Base-by-base conservation (phyloP, 2,113 vertebrate genomes). In the Carassius gibelio region DNA sequence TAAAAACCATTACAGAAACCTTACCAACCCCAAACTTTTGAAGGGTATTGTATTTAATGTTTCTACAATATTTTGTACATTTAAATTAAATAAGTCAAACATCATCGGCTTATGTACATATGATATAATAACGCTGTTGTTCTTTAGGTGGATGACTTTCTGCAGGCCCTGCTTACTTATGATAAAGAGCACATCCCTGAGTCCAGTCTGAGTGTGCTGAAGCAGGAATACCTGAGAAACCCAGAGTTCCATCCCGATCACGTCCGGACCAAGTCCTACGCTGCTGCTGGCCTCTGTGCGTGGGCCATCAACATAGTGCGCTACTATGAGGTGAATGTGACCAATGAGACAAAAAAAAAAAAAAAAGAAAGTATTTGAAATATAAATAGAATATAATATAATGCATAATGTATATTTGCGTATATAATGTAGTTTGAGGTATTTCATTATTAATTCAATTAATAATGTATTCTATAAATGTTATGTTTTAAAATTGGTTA, bases 121-220 rank as follows among this genome's bases (percentile, higher is more conserved):
- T 69, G 7, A 69, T 38, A 21, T 42, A 71, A 71, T 10, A 36
- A 21, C 68, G 10, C 2, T 71, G 14, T 8, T 76, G 15, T 45
- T 75, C 38, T 88, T 82, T 76, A 96, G 94, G 94, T 95, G 90
- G 95, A 96, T 92, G 94, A 95, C 86, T 97, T 97, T 87, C 92
- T 96, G 78, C 94, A 96, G 91, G 91, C 92, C 1, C 90, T 98
- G 89, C 92, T 96, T 59, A 88, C 87, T 50, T 96, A 94, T 71
- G 94, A 96, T 92, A 96, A 97, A 86, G 95, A 97, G 52, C 94
- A 95, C 92, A 96, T 97, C 90, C 95, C 92, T 61, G 94, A 96
- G 45, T 92, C 94, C 86, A 96, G 93, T 89, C 91, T 97, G 64
- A 95, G 92, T 93, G 94, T 96, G 19, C 48, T 94, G 74, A 96